Percentiles rank a stretch among this genome's conserved stretches.
These are phyloP conservation scores for Aythya baeri DNA, from an alignment of 2,113 vertebrate species.

Conservation along the genomic window DNA sequence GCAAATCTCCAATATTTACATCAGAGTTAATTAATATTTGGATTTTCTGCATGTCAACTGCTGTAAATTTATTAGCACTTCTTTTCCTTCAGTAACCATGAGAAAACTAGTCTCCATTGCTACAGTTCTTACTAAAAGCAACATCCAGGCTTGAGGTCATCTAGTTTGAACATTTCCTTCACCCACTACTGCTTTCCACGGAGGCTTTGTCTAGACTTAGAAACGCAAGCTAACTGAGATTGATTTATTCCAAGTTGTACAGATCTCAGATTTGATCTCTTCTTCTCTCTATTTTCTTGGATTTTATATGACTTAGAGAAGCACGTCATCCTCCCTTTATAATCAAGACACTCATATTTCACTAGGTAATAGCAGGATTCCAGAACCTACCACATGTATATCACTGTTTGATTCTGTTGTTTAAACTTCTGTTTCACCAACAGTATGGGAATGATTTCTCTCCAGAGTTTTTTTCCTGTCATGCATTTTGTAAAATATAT, in stretches of 20 bases:
- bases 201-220: conserved; percentile 5
- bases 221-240: not conserved
- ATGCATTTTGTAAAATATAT: no score
- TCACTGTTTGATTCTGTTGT: not conserved
- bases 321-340: not conserved
- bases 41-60: not conserved
- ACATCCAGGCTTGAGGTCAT: not conserved
- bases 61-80: not conserved
- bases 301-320: not conserved
- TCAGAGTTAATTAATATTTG: not conserved
- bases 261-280: conserved; percentile 9
- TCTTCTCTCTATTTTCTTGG: not conserved
- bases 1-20: not conserved
- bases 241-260: conserved; percentile 20
- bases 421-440: not conserved
- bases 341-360: not conserved
- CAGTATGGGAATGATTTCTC: not conserved
- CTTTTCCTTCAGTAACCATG: not conserved
- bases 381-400: not conserved
- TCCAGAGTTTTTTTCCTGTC: not conserved
- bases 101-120: rapidly evolving
- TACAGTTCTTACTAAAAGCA: not conserved
- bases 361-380: not conserved
- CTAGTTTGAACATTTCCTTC: not conserved
- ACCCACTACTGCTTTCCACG: not conserved